These are phyloP conservation scores for Polypterus bichir DNA, from an alignment of 2,113 vertebrate species.

Conservation along the genomic window DNA sequence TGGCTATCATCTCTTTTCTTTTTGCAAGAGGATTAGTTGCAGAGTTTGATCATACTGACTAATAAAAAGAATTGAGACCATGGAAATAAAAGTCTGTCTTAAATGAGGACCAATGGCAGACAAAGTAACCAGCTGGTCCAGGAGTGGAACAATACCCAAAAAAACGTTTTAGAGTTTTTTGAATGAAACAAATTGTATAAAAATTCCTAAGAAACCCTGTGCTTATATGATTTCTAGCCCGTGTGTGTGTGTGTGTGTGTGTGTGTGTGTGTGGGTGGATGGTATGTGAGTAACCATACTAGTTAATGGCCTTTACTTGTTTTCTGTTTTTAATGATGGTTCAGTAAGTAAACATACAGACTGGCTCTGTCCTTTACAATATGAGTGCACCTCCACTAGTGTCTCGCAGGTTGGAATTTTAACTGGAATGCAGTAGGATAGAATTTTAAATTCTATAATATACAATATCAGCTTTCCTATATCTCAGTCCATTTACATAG, in stretches of 20 bases:
- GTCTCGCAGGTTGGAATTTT: constrained; percentile 70
- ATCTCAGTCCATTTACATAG: constrained; percentile 95
- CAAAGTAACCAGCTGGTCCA: constrained; percentile 18
- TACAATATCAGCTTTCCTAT: constrained; percentile 97
- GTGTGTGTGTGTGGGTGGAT: constrained; percentile 16
- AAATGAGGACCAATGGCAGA: constrained; percentile 26
- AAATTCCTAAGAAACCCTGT: constrained; percentile 52
- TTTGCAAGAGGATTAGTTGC: constrained; percentile 22
- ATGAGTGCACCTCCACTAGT: constrained; percentile 72
- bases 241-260: too few species aligned
- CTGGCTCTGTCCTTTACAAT: constrained; percentile 83
- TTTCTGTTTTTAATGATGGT: constrained; percentile 41
- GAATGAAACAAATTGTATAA: constrained; percentile 42
- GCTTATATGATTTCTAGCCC: constrained; percentile 51
- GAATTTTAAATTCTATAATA: constrained; percentile 81
- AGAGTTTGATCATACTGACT: neutral
- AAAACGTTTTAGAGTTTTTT: constrained; percentile 30
- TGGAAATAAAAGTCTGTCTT: constrained; percentile 19
- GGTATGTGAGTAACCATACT: constrained; percentile 46
- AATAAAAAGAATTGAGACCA: constrained; percentile 16
- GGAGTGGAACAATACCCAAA: constrained; percentile 11
- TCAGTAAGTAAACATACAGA: constrained; percentile 61
- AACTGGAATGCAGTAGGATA: constrained; percentile 90
- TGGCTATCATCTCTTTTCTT: constrained; percentile 46
- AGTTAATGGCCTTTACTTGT: constrained; percentile 49